Conservation (phyloP, 2,888 invertebrate genomes). For the Elmis aenea region DNA sequence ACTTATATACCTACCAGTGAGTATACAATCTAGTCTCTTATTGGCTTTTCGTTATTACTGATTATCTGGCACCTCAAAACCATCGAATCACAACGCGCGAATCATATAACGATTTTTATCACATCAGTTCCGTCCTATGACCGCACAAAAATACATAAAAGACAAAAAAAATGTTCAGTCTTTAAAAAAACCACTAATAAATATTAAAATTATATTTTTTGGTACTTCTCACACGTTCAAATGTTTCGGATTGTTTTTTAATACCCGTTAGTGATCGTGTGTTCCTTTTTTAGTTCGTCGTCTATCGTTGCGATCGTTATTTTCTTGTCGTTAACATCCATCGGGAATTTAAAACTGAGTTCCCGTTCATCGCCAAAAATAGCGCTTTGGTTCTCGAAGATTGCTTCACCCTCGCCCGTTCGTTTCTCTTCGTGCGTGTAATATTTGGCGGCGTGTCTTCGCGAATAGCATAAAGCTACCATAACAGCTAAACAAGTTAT, state of each 20-base stretch:
- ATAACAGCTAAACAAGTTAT: constrained; percentile 46
- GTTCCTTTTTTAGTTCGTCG: constrained; percentile 44
- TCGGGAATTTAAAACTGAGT: constrained; percentile 56
- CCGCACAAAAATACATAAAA: not conserved
- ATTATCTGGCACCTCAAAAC: too few relatives aligned
- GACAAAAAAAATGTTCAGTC: not conserved
- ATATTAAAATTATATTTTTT: not conserved
- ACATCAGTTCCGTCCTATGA: too few relatives aligned
- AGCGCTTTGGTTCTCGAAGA: constrained; percentile 46
- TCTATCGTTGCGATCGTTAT: constrained; percentile 45
- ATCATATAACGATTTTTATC: too few relatives aligned
- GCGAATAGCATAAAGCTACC: constrained; percentile 59
- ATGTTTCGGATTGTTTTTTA: constrained; percentile 20
- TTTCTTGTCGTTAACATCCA: constrained; percentile 41
- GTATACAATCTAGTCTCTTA: too few relatives aligned
- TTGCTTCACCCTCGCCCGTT: constrained; percentile 43
- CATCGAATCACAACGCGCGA: too few relatives aligned
- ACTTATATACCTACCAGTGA: too few relatives aligned
- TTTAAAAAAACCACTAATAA: not conserved
- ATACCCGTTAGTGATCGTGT: constrained; percentile 37
- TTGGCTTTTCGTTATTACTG: too few relatives aligned
- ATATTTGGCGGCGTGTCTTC: constrained; percentile 70
- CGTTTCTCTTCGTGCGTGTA: constrained; percentile 74
- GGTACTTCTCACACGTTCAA: not conserved
- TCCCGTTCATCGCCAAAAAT: constrained; percentile 48